Evolutionary conservation across 2,113 vertebrate genomes (phyloP), one percentile per base, ranked within the genome.

Genomic region (Ceuthmochares aereus): DNA sequence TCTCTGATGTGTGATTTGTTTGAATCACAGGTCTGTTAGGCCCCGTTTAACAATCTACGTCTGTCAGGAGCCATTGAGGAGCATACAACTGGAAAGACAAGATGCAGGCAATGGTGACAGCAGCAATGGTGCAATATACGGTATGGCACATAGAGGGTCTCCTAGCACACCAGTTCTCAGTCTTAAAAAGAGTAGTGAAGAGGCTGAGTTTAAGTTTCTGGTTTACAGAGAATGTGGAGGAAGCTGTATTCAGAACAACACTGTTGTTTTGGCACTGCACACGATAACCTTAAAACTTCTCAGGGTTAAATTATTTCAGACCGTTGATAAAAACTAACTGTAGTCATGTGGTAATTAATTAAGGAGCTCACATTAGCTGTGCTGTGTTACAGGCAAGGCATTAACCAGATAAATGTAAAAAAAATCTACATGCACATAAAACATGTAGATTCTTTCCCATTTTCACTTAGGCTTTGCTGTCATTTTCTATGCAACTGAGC

Each of bases 21-120:
- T 82, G 81, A 8, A 12, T 56, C 93, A 60, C 97, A 99, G 99
- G 97, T 99, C 99, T 2, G 98, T 99, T 81, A 98, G 99, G 97
- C 99, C 99, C 85, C 98, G 99, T 66, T 91, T 99, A 96, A 99
- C 99, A 3, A 98, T 99, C 96, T 99, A 99, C 3, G 98, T 99
- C 93, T 99, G 98, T 97, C 98, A 98, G 96, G 99, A 99, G 96
- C 98, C 98, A 25, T 49, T 98, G 0, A 93, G 87, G 72, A 96
- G 86, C 69, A 89, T 98, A 6, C 97, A 98, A 32, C 97, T 98
- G 97, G 98, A 98, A 90, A 97, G 97, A 67, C 98, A 95, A 86
- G 97, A 97, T 17, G 94, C 95, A 34, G 98, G 98, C 98, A 98
- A 97, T 4, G 97, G 98, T 32, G 98, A 98, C 10, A 89, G 68